Conservation (phyloP, 2,797 vertebrate genomes). For the Kryptolebias ocellatus region DNA sequence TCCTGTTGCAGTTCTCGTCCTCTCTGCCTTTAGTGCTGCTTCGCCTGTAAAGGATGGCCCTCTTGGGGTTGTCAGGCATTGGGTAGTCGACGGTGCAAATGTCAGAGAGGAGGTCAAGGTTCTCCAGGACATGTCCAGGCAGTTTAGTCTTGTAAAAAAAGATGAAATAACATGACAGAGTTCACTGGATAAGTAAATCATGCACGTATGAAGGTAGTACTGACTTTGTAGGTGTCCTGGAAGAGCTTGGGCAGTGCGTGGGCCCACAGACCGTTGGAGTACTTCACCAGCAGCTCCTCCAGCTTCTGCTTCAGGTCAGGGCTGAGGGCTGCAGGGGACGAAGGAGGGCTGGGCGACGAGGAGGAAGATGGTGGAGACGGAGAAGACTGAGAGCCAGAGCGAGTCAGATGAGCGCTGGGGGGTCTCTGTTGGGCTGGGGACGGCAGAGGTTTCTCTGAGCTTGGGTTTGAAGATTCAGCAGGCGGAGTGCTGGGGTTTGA, state of each 20-base stretch:
- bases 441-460: slow-evolving; percentile 35
- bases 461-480: slow-evolving; percentile 24
- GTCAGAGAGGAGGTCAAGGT: slow-evolving; percentile 87
- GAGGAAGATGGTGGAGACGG: slow-evolving; percentile 51
- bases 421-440: slow-evolving; percentile 51
- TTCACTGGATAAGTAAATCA: neutral
- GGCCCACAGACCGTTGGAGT: slow-evolving; percentile 93
- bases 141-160: slow-evolving; percentile 81
- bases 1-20: slow-evolving; percentile 79
- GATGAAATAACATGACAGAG: slow-evolving; percentile 13
- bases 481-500: slow-evolving; percentile 30
- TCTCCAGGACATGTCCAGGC: slow-evolving; percentile 86
- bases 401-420: slow-evolving; percentile 33
- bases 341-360: slow-evolving; percentile 59
- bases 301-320: slow-evolving; percentile 87
- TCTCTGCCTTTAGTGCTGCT: slow-evolving; percentile 52
- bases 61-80: slow-evolving; percentile 89
- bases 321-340: slow-evolving; percentile 66
- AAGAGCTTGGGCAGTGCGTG: slow-evolving; percentile 93
- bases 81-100: slow-evolving; percentile 90
- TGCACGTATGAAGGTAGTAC: slow-evolving; percentile 16
- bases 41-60: slow-evolving; percentile 92
- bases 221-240: slow-evolving; percentile 88
- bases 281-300: slow-evolving; percentile 88
- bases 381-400: slow-evolving; percentile 48